phyloP scores from a whole-genome alignment of 2,888 invertebrate species.

The Cheilosia soror region DNA sequence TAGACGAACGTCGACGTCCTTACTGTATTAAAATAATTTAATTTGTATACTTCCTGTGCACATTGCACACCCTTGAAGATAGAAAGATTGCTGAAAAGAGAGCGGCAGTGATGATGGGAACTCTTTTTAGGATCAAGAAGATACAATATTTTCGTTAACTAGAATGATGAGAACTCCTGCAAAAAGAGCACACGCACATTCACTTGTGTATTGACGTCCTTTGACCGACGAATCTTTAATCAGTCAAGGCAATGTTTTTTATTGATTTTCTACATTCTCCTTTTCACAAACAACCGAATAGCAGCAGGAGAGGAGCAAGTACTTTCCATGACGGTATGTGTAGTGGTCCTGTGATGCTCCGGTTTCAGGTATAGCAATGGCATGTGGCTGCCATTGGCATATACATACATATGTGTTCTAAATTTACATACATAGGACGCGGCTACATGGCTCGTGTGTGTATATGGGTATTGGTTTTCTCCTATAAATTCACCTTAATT shows the following conservation, averaged over 20 bases:
- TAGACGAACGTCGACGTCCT: conserved; percentile 32
- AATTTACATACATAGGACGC: conserved; percentile 42
- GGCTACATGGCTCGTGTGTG: conserved; percentile 2
- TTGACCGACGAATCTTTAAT: conserved; percentile 63
- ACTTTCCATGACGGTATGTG: conserved; percentile 19
- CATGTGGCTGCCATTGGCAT: conserved; percentile 43
- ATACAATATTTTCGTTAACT: not conserved
- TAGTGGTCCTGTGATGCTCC: conserved; percentile 55
- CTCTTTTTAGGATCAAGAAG: conserved; percentile 11
- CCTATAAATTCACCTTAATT: conserved; percentile 40
- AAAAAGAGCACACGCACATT: conserved; percentile 23
- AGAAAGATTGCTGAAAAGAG: not conserved
- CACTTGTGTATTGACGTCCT: conserved; percentile 11
- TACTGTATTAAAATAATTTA: conserved; percentile 24
- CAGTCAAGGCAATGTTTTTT: conserved; percentile 70
- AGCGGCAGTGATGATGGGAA: conserved; percentile 1
- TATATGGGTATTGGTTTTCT: conserved; percentile 35
- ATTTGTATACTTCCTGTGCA: not conserved
- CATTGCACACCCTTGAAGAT: not conserved
- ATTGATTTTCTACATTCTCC: conserved; percentile 67
- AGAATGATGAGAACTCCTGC: conserved; percentile 1
- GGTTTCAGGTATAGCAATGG: conserved; percentile 48
- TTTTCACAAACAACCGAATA: conserved; percentile 40
- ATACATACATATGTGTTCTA: conserved; percentile 55
- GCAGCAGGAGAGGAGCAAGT: conserved; percentile 26